phyloP scores from a whole-genome alignment of 1,140 invertebrate genomes.

The Nixonia krombeini region DNA sequence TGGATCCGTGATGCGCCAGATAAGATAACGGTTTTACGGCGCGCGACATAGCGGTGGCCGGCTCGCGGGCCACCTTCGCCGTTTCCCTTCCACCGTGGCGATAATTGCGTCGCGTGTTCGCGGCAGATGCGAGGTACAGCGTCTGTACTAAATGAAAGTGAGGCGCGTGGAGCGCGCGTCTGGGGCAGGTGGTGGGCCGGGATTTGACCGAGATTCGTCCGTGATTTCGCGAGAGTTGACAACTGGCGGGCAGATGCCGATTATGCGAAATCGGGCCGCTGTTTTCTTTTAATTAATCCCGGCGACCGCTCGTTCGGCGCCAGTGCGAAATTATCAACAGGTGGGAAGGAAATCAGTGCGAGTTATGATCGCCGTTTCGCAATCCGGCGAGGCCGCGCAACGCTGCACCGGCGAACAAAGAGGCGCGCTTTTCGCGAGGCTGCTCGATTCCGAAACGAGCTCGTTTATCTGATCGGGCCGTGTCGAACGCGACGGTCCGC shows the following conservation, averaged over 20 bases:
- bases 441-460: too few species aligned
- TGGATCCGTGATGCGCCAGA: background rate
- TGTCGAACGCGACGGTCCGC: too few species aligned
- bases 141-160: constrained; percentile 43
- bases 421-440: too few species aligned
- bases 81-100: background rate
- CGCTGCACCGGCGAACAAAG: too few species aligned
- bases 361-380: too few species aligned
- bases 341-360: background rate
- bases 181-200: constrained; percentile 39
- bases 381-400: too few species aligned
- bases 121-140: constrained; percentile 36
- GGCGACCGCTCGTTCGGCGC: background rate
- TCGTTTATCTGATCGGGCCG: too few species aligned
- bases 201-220: constrained; percentile 41
- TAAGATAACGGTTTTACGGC: background rate
- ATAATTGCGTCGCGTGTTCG: constrained; percentile 29
- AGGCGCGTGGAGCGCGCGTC: constrained; percentile 16
- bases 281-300: constrained; percentile 16
- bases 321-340: background rate
- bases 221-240: constrained; percentile 32
- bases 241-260: constrained; percentile 32
- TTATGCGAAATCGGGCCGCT: constrained; percentile 28
- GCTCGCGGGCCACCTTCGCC: background rate
- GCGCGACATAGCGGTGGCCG: too few species aligned